Conservation (phyloP, 2,888 invertebrate genomes). For the Rhopalosiphum nymphaeae region DNA sequence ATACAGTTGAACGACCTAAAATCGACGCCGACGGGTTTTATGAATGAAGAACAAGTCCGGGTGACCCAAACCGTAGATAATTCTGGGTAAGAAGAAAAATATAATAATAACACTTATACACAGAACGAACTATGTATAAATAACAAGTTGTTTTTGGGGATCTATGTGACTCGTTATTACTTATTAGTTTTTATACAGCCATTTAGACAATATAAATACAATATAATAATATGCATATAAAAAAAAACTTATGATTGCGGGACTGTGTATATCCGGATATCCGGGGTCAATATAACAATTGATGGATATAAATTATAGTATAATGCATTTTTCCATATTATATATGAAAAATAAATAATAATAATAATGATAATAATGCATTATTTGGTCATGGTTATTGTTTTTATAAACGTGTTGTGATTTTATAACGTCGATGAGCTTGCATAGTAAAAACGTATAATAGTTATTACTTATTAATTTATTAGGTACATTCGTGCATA, state of each 20-base stretch:
- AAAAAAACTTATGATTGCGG: not conserved
- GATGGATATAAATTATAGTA: not conserved
- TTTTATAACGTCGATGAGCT: not conserved
- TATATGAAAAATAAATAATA: not conserved
- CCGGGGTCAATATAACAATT: constrained; percentile 16
- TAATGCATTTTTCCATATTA: not conserved
- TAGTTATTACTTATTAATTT: too few relatives aligned
- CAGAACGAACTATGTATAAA: not conserved
- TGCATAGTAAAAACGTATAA: not conserved
- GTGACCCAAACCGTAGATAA: constrained; percentile 35
- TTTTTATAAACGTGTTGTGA: not conserved
- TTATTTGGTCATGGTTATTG: not conserved
- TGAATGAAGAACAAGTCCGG: not conserved
- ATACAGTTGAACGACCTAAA: constrained; percentile 37
- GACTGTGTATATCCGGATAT: not conserved
- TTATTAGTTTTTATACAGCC: not conserved
- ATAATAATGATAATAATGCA: not conserved
- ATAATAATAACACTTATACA: not conserved
- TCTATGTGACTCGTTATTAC: not conserved
- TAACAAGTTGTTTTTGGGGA: not conserved
- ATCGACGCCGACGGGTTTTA: not conserved
- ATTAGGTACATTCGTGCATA: not conserved
- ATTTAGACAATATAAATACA: constrained; percentile 12
- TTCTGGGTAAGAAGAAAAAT: not conserved
- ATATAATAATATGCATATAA: not conserved